A percentile compares a stretch with the other conserved stretches of the same genome.
Conservation (phyloP, 2,888 invertebrate genomes). For the Apoda limacodes region DNA sequence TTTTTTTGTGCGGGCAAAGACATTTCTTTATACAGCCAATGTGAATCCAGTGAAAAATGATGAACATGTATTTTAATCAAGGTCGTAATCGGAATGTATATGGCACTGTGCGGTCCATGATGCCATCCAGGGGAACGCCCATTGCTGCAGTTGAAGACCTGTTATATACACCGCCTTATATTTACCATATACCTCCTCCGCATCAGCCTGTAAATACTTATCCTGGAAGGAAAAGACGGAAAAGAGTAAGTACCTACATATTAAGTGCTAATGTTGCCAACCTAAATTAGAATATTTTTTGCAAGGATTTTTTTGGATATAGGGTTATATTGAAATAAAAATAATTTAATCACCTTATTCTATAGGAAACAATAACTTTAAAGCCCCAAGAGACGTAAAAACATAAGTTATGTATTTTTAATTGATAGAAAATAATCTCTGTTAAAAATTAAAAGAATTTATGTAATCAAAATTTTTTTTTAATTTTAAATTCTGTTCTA, state of each 20-base stretch:
- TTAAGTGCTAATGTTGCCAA: too few species aligned
- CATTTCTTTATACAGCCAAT: slow-evolving; percentile 7
- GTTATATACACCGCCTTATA: slow-evolving; percentile 48
- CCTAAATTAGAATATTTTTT: too few species aligned
- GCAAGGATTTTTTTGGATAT: too few species aligned
- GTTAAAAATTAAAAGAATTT: too few species aligned
- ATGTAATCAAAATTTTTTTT: too few species aligned
- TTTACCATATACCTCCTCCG: slow-evolving; percentile 56
- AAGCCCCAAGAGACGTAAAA: too few species aligned
- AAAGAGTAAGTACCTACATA: slow-evolving; percentile 56
- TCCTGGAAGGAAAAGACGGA: slow-evolving; percentile 58
- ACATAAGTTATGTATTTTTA: too few species aligned
- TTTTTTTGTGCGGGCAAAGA: slow-evolving; percentile 24
- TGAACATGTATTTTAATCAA: slow-evolving; percentile 47
- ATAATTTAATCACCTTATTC: too few species aligned
- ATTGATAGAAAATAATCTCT: too few species aligned
- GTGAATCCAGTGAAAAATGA: slow-evolving; percentile 29
- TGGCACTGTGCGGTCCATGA: slow-evolving; percentile 56
- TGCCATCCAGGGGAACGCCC: slow-evolving; percentile 41
- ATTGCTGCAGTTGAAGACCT: slow-evolving; percentile 40
- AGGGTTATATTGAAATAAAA: too few species aligned
- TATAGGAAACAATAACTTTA: too few species aligned
- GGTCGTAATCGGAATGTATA: slow-evolving; percentile 46
- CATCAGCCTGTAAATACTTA: slow-evolving; percentile 53
- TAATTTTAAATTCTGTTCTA: too few species aligned